phyloP scores from a whole-genome alignment of 30 jellyfish, hydroid and myxozoan genomes.

The Phacellophora camtschatica region DNA sequence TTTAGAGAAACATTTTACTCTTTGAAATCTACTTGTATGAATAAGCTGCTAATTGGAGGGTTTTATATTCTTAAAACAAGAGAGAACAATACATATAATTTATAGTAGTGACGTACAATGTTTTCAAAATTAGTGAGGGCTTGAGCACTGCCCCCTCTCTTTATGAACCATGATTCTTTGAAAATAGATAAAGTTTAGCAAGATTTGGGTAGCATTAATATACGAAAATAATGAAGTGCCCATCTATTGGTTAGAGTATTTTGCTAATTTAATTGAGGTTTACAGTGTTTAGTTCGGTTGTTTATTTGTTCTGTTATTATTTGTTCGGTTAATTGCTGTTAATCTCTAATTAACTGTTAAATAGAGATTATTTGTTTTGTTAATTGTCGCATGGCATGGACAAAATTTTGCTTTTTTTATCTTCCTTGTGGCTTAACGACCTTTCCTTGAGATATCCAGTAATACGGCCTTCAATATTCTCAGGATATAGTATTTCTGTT shows the following conservation, averaged over 20 bases:
- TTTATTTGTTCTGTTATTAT: too few species aligned
- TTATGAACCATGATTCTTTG: too few species aligned
- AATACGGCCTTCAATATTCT: background rate
- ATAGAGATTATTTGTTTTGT: background rate
- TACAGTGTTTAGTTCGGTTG: background rate
- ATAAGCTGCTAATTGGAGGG: too few species aligned
- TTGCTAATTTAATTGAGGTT: background rate
- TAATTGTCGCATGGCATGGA: background rate
- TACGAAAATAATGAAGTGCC: background rate
- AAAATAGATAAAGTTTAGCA: background rate
- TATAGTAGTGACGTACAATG: too few species aligned
- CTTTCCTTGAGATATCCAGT: background rate
- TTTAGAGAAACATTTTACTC: background rate
- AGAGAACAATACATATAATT: too few species aligned
- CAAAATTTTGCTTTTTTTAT: background rate
- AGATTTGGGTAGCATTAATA: background rate
- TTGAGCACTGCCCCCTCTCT: too few species aligned
- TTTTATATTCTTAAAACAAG: too few species aligned
- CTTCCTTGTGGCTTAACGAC: background rate
- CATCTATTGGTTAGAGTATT: background rate
- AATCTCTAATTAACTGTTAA: too few species aligned
- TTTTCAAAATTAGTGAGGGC: too few species aligned
- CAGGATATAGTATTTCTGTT: background rate
- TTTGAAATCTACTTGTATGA: background rate
- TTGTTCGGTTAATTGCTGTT: too few species aligned